Evolutionary conservation across 1,140 invertebrate species (phyloP).

Genomic region (Drosophila paulistorum): DNA sequence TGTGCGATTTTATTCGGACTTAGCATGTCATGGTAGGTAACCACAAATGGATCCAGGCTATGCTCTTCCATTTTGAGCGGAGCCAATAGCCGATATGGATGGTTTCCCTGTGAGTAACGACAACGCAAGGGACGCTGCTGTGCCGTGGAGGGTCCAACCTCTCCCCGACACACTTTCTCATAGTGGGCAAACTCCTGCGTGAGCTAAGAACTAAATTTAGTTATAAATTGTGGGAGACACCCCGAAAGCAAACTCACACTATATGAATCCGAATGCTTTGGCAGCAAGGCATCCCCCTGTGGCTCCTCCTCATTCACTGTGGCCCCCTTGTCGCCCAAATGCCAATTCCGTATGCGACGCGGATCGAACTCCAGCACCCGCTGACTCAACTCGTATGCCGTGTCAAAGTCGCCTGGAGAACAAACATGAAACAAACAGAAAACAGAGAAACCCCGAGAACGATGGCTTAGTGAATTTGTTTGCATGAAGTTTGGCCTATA

Average conservation of each 20-base stretch:
- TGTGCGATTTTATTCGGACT: constrained; percentile 93
- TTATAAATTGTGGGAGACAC: neutral
- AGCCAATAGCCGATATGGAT: constrained; percentile 90
- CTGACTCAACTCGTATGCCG: constrained; percentile 94
- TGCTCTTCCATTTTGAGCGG: constrained; percentile 96
- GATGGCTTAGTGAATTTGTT: constrained; percentile 31
- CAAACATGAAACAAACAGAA: neutral
- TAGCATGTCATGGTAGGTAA: constrained; percentile 95
- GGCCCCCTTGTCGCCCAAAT: constrained; percentile 87
- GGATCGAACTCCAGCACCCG: constrained; percentile 93
- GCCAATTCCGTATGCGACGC: constrained; percentile 90
- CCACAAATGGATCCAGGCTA: constrained; percentile 92
- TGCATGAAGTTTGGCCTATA: constrained; percentile 85
- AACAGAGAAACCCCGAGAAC: neutral
- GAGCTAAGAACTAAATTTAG: constrained; percentile 38
- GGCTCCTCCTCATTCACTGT: constrained; percentile 5
- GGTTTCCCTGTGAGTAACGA: constrained; percentile 88
- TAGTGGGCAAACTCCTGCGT: constrained; percentile 85
- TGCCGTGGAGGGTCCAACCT: constrained; percentile 83
- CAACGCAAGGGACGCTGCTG: constrained; percentile 85
- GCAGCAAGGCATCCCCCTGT: constrained; percentile 17
- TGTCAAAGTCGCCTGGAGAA: constrained; percentile 89
- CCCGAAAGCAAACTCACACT: constrained; percentile 43
- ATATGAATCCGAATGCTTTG: constrained; percentile 50
- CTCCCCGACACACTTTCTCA: constrained; percentile 94